These are phyloP conservation scores for Corbicula japonica DNA, from an alignment of 2,888 invertebrate genomes.

Conservation along the genomic window DNA sequence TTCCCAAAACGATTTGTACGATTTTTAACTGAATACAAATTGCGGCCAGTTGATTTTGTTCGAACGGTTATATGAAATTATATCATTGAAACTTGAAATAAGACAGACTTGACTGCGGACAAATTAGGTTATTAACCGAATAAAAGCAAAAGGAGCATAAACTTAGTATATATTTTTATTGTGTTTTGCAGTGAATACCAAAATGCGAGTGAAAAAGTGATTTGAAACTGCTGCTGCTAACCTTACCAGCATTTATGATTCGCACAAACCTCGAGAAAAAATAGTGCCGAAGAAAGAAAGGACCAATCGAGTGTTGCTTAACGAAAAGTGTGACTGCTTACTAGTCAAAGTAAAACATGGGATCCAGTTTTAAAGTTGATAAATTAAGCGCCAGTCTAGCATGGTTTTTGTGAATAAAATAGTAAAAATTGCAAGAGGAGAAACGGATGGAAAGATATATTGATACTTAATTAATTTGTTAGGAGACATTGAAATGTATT, in stretches of 20 bases:
- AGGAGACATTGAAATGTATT: too few species aligned
- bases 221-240: neutral
- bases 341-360: neutral
- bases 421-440: too few species aligned
- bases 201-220: slow-evolving; percentile 9
- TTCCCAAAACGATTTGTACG: neutral
- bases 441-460: too few species aligned
- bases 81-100: slow-evolving; percentile 2
- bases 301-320: neutral
- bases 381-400: too few species aligned
- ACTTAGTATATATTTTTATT: neutral
- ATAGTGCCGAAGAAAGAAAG: neutral
- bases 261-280: neutral
- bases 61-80: neutral
- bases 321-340: neutral
- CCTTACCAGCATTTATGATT: slow-evolving; percentile 3
- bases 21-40: neutral
- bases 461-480: too few species aligned
- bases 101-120: neutral
- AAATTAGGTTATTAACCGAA: neutral
- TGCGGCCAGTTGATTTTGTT: neutral
- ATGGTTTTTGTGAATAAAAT: too few species aligned
- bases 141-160: neutral
- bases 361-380: neutral
- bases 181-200: slow-evolving; percentile 9